Evolutionary conservation across 2,113 vertebrate species (phyloP), one percentile per base, ranked within the genome.

Genomic region (Cnemophilus loriae): DNA sequence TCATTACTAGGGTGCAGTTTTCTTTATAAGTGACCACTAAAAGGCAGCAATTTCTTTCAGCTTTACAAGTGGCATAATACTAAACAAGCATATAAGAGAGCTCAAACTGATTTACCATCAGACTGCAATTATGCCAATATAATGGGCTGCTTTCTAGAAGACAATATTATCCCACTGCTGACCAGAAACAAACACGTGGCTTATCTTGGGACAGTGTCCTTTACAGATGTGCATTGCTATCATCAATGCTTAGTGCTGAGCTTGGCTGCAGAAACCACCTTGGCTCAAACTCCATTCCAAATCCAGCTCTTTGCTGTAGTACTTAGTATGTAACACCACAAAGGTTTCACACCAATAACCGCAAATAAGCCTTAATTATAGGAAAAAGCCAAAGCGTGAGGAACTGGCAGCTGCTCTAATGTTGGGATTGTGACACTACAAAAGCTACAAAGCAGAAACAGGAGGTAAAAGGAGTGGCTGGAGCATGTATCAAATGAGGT

Each of bases 11-110:
- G 63, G 52, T 87, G 55, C 88, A 89, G 80, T 46, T 95, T 88
- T 88, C 65, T 69, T 91, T 65, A 5, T 50, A 94, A 93, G 87
- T 81, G 67, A 77, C 37, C 53, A 82, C 90, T 95, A 90, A 93
- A 65, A 59, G 65, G 76, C 89, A 93, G 78, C 71, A 84, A 57
- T 35, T 91, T 90, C 41, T 70, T 70, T 75, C 81, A 91, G 95
- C 87, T 90, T 91, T 75, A 69, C 42, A 56, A 78, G 52, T 50
- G 77, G 71, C 80, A 67, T 85, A 81, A 71, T 24, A 65, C 57
- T 91, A 87, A 91, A 78, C 13, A 65, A 76, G 55, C 32, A 87
- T 47, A 26, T 73, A 61, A 67, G 78, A 73, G 32, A 77, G 69
- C 87, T 93, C 69, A 64, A 50, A 75, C 21, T 69, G 68, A 84